Evolutionary conservation across 1,140 invertebrate genomes (phyloP).

Genomic region (Drosophila ambigua): DNA sequence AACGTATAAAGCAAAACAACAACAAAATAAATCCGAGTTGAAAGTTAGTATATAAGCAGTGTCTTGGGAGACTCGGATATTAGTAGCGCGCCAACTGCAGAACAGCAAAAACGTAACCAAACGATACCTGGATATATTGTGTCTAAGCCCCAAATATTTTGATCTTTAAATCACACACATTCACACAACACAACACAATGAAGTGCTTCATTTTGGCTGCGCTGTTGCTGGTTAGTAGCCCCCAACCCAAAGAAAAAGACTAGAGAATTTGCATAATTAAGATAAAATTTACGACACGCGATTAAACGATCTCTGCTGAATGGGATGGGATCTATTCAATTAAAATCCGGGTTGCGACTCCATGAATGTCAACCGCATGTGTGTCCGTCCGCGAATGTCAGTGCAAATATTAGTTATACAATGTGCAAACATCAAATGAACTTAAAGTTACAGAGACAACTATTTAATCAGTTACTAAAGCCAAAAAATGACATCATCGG

Average conservation of each 20-base stretch:
- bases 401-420: constrained; percentile 44
- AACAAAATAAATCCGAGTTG: constrained; percentile 29
- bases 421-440: constrained; percentile 38
- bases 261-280: constrained; percentile 48
- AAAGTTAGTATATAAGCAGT: constrained; percentile 74
- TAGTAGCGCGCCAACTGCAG: constrained; percentile 54
- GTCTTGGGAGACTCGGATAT: constrained; percentile 59
- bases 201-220: constrained; percentile 79
- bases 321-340: constrained; percentile 32
- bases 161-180: constrained; percentile 28
- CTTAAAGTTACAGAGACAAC: constrained; percentile 26
- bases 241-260: background rate
- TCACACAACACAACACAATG: constrained; percentile 39
- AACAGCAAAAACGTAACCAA: constrained; percentile 41
- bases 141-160: constrained; percentile 1
- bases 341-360: constrained; percentile 49
- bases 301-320: constrained; percentile 9
- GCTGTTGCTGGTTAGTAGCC: constrained; percentile 73
- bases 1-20: constrained; percentile 43
- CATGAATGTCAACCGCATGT: constrained; percentile 43
- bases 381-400: constrained; percentile 8
- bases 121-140: constrained; percentile 36
- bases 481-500: constrained; percentile 42
- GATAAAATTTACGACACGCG: constrained; percentile 28
- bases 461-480: constrained; percentile 33